Percentiles rank a stretch among this genome's conserved stretches.
Conservation (phyloP, 2,113 vertebrate species). For the Anguilla japonica region DNA sequence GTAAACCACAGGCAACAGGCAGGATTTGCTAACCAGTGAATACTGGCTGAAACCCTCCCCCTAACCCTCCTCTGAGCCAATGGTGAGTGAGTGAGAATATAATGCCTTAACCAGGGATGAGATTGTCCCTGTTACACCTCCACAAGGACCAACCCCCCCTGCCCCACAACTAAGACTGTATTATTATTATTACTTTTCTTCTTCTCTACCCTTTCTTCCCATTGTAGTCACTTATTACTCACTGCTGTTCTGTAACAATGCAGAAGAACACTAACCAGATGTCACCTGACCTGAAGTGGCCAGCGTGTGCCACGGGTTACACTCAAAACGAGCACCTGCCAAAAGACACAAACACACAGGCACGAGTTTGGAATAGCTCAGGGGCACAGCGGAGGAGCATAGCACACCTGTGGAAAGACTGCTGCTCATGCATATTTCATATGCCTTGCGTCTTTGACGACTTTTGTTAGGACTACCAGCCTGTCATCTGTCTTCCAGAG, state of each 20-base stretch:
- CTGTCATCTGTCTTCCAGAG: slow-evolving; percentile 7
- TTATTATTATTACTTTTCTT: slow-evolving; percentile 43
- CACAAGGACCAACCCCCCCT: not conserved
- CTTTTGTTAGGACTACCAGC: not conserved
- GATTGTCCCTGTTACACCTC: not conserved
- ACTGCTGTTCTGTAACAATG: slow-evolving; percentile 54
- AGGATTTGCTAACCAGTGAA: too few relatives aligned
- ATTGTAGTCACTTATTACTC: slow-evolving; percentile 49
- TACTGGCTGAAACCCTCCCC: too few relatives aligned
- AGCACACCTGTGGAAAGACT: not conserved
- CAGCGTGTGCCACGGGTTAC: slow-evolving; percentile 1
- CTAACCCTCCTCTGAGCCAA: not conserved
- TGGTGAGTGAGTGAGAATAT: not conserved
- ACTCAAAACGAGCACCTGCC: not conserved
- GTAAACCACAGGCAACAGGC: too few relatives aligned
- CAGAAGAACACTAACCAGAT: slow-evolving; percentile 58
- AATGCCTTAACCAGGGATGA: not conserved
- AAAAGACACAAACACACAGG: not conserved
- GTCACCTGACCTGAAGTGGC: slow-evolving; percentile 53
- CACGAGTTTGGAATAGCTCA: not conserved
- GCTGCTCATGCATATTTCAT: slow-evolving; percentile 2
- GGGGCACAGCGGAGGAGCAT: not conserved
- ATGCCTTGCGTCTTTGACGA: slow-evolving; percentile 15
- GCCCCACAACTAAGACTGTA: not conserved
- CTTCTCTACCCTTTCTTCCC: slow-evolving; percentile 57